Percentiles rank a stretch among this genome's conserved stretches.
Conservation (phyloP, 2,888 invertebrate genomes). For the Meloe dianella region DNA sequence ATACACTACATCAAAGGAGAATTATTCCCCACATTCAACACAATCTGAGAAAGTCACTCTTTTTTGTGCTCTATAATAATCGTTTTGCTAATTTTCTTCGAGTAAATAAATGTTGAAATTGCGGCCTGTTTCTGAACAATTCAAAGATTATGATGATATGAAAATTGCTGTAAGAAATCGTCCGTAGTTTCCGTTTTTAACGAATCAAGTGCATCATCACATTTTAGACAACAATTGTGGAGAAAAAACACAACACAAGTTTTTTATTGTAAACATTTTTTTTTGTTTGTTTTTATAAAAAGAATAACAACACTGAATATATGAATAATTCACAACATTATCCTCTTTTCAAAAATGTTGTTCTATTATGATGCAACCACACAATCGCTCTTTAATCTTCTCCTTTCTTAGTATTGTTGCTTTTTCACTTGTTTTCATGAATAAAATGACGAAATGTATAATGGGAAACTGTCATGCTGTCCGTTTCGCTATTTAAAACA, state of each 20-base stretch:
- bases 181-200: conserved; percentile 22
- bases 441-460: conserved; percentile 42
- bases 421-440: background rate
- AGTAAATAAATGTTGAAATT: conserved; percentile 14
- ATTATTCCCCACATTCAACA: background rate
- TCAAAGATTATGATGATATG: conserved; percentile 10
- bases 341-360: no score
- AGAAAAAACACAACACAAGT: no score
- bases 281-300: no score
- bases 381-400: no score
- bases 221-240: no score
- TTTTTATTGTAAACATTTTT: no score
- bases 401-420: background rate
- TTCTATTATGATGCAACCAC: no score
- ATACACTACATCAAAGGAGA: background rate
- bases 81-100: no score
- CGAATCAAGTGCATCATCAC: conserved; percentile 23
- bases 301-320: no score
- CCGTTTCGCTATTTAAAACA: conserved; percentile 45
- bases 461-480: conserved; percentile 44
- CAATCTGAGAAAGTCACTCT: background rate
- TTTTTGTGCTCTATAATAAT: background rate
- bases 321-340: no score
- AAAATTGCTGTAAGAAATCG: conserved; percentile 14
- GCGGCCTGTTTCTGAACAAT: conserved; percentile 6